Percentiles rank a stretch among this genome's conserved stretches.
Conservation (phyloP, 2,113 vertebrate genomes). For the Eupsittula cactorum region DNA sequence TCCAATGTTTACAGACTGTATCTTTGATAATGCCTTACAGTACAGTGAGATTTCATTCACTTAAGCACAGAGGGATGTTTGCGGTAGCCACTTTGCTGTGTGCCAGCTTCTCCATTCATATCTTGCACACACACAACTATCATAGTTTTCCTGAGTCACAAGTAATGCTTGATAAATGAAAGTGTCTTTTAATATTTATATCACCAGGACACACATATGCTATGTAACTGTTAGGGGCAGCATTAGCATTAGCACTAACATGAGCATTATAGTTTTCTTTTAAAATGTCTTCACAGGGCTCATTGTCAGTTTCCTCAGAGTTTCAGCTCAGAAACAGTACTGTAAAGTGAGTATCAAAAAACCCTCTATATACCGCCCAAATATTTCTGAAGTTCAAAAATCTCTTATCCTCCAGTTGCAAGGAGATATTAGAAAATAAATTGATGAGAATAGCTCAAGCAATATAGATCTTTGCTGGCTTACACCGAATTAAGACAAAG, state of each 20-base stretch:
- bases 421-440: neutral
- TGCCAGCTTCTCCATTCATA: neutral
- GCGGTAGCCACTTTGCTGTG: neutral
- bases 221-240: neutral
- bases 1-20: neutral
- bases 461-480: neutral
- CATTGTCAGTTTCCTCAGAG: neutral
- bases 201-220: neutral
- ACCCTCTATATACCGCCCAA: rapidly evolving
- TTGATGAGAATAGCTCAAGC: neutral
- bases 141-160: neutral
- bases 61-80: neutral
- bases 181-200: neutral
- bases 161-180: neutral
- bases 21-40: neutral
- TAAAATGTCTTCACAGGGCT: neutral
- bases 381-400: neutral
- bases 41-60: neutral
- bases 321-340: neutral
- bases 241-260: neutral
- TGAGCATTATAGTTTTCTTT: neutral
- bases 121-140: neutral
- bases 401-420: neutral
- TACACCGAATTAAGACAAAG: neutral
- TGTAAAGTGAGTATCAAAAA: neutral